Percentiles rank a stretch among this genome's conserved stretches.
These are phyloP conservation scores for Amphipyra berbera DNA, from an alignment of 2,888 invertebrate genomes.

Conservation along the genomic window DNA sequence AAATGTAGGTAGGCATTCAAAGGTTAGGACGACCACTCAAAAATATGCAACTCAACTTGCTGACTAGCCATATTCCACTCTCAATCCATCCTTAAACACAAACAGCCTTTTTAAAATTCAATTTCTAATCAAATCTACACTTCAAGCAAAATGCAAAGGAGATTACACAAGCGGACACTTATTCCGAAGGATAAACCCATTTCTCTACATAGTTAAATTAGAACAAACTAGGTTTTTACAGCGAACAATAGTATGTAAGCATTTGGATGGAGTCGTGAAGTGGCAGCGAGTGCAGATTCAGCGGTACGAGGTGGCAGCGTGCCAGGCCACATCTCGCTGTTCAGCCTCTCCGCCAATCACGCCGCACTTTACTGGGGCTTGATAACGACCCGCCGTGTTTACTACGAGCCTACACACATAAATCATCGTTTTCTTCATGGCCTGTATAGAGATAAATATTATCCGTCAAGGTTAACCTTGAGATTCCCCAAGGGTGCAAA, in stretches of 20 bases:
- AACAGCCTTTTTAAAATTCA: slow-evolving; percentile 22
- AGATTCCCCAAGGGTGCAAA: not conserved
- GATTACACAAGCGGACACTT: slow-evolving; percentile 24
- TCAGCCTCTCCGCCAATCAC: slow-evolving; percentile 60
- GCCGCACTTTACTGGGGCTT: slow-evolving; percentile 60
- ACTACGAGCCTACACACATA: slow-evolving; percentile 49
- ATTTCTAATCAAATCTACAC: slow-evolving; percentile 28
- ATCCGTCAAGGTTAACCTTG: slow-evolving; percentile 26
- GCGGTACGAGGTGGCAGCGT: slow-evolving; percentile 70
- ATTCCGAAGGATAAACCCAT: slow-evolving; percentile 33
- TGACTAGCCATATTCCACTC: not conserved
- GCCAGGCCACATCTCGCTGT: slow-evolving; percentile 71
- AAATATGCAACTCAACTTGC: not conserved
- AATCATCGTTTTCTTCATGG: slow-evolving; percentile 44
- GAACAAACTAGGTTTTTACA: slow-evolving; percentile 54
- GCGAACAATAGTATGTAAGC: slow-evolving; percentile 52
- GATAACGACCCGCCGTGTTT: slow-evolving; percentile 60
- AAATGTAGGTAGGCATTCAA: no score
- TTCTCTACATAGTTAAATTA: slow-evolving; percentile 48
- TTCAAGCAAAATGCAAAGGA: slow-evolving; percentile 29
- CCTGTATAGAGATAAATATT: slow-evolving; percentile 15
- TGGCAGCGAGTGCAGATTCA: slow-evolving; percentile 64
- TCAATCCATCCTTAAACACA: slow-evolving; percentile 5
- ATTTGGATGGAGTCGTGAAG: slow-evolving; percentile 62
- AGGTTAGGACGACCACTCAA: no score